These are phyloP conservation scores for Ibycter americanus DNA, from an alignment of 2,797 vertebrate genomes.

Conservation along the genomic window DNA sequence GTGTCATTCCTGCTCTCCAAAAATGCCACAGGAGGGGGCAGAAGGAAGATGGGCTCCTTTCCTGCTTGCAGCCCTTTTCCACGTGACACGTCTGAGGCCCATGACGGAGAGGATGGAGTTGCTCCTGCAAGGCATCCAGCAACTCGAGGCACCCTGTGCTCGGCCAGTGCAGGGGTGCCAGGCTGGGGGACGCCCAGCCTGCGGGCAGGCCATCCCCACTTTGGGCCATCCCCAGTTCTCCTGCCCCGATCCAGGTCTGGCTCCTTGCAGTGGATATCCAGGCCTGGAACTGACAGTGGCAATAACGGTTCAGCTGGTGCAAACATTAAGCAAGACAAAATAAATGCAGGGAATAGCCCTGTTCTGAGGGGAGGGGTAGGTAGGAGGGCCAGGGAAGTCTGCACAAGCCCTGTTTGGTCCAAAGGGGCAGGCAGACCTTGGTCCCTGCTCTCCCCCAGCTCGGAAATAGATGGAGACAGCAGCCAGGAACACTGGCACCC, in stretches of 20 bases:
- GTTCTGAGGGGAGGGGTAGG: background rate
- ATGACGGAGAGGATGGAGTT: background rate
- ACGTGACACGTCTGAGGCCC: fast-evolving
- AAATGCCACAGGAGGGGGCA: fast-evolving
- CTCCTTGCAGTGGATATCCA: background rate
- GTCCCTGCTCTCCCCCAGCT: background rate
- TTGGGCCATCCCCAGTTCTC: background rate
- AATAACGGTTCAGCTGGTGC: background rate
- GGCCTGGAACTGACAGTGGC: background rate
- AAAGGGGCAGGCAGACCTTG: background rate
- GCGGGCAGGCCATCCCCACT: background rate
- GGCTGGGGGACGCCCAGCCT: background rate
- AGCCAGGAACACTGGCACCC: background rate
- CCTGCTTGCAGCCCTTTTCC: background rate
- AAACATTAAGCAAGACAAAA: background rate
- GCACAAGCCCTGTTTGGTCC: background rate
- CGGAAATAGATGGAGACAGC: background rate
- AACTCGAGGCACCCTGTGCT: background rate
- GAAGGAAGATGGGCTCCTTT: background rate
- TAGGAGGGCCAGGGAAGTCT: background rate
- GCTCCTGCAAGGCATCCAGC: background rate
- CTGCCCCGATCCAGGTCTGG: background rate
- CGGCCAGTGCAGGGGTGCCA: fast-evolving
- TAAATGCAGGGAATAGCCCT: background rate
- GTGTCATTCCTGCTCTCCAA: background rate